Base-by-base conservation (phyloP, 37 sponge, comb jelly and placozoan genomes). In the Ianthella basta region DNA sequence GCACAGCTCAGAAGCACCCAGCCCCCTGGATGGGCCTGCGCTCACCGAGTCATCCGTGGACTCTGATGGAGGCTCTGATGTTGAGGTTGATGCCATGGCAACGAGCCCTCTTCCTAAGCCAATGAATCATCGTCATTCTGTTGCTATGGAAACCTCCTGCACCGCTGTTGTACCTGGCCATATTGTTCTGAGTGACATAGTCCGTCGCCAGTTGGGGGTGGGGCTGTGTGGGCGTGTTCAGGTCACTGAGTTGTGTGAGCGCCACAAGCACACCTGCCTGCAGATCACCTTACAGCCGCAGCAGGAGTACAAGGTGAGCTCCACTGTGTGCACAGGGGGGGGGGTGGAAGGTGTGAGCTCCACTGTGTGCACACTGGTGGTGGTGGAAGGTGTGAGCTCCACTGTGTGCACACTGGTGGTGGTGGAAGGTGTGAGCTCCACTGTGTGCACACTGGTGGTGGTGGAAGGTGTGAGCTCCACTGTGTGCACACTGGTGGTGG, bases 111-210 rank as follows among this genome's bases (percentile, higher is more conserved):
- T 44, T 44, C 50, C 50, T 10, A 44, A 44, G 8, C 50, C 50
- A 3, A 8, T 44, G 50, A 44, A 44, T 44, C 44, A 75, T 36
- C 12, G 21, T 6, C 37, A 75, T 14, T 36, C 44, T 39, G 25
- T 75, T 19, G 12, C 44, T 4, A n/a, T 1, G 78, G 24, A 20
- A 36, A 19, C 78, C n/a, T 39, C 37, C 16, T 75, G 78, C 23
- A 50, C 54, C 54, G 10, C 44, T 12, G 61, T 90, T 25, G 55
- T 53, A 20, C 84, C 91, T 20, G 93, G 93, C 34, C 95, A 95
- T 56, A 60, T 95, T 24, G 83, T 95, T 59, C 72, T 92, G 83
- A 89, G 92, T 65, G 86, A 90, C 36, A 4, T 79, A 30, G 85
- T 89, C 4, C 80, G 91, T 16, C 93, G 82, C 40, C 90, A 89